Evolutionary conservation across 1,140 invertebrate species (phyloP), one percentile per base, ranked within the genome.

Genomic region (Polypedilum vanderplanki): DNA sequence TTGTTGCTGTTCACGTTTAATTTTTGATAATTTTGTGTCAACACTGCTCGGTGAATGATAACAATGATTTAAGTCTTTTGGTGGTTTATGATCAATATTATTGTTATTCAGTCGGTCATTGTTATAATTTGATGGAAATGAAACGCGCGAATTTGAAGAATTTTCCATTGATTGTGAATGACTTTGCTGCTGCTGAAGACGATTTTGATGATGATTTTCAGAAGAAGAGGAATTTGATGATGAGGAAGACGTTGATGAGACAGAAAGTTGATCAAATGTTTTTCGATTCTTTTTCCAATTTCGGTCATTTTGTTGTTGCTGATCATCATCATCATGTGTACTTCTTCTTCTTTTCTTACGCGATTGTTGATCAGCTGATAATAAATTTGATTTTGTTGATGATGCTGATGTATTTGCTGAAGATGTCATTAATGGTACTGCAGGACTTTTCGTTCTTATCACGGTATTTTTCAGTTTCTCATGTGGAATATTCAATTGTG

Each of bases 181-280:
- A 33, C 77, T 77, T 41, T 79, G 79, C 64, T 79, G 78, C 46
- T 79, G 79, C 78, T 79, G 41, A 76, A 75, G 17, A 77, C 77
- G 74, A 33, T 33, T 33, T 33, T 33, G 24, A 5, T 33, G 24
- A 5, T 33, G 24, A 33, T 33, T 33, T 3, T 33, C 24, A 33
- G 24, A 79, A 78, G 18, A 78, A 79, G 41, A 80, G 80, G 57
- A 77, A 33, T 70, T 80, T 79, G 76, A 65, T 41, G 73, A 73
- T 76, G 75, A 20, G 20, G 22, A 15, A 73, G 70, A 20, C 17
- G 40, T 74, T 18, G 40, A 33, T 10, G 7, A 74, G n/a, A 40
- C 73, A 74, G 18, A 78, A 76, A 40, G 78, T 79, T 17, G 78
- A 78, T 70, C 73, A 46, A 74, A 46, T 41, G 18, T 74, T 10